Conservation (phyloP, 2,797 vertebrate species). For the Synaphobranchus kaupii region DNA sequence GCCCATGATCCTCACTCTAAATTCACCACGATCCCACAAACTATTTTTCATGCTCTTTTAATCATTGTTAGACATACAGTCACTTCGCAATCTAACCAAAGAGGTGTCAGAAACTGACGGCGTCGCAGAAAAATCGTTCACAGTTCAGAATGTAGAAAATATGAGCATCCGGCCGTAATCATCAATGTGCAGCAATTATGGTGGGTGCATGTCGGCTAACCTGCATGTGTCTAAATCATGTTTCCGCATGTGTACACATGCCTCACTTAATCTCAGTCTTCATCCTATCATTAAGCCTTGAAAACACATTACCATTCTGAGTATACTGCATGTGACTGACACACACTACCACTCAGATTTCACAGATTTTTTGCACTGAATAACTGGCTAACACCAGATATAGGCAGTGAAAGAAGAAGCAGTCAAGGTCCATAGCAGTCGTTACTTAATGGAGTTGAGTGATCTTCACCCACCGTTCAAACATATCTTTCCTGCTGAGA, state of each 20-base stretch:
- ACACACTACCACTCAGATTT: too few relatives aligned
- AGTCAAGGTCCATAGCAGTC: too few relatives aligned
- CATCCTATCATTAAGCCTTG: neutral
- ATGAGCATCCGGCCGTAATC: too few relatives aligned
- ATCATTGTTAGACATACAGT: neutral
- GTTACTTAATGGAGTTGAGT: too few relatives aligned
- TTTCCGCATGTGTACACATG: neutral
- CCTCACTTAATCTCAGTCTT: neutral
- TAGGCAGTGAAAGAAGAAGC: too few relatives aligned
- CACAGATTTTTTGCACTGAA: too few relatives aligned
- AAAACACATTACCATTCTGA: neutral
- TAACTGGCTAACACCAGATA: too few relatives aligned
- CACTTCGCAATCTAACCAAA: neutral
- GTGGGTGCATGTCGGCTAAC: neutral
- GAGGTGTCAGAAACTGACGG: too few relatives aligned
- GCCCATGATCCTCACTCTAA: neutral
- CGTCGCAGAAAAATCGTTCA: neutral
- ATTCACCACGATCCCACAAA: neutral
- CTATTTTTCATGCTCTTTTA: neutral
- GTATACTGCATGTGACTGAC: too few relatives aligned
- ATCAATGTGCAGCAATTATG: neutral
- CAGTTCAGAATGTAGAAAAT: neutral
- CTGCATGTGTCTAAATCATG: neutral
- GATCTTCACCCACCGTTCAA: too few relatives aligned
- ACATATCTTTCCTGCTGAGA: too few relatives aligned